These are phyloP conservation scores for Cryptomyrus ogoouensis DNA, from an alignment of 2,113 vertebrate genomes.

Conservation along the genomic window DNA sequence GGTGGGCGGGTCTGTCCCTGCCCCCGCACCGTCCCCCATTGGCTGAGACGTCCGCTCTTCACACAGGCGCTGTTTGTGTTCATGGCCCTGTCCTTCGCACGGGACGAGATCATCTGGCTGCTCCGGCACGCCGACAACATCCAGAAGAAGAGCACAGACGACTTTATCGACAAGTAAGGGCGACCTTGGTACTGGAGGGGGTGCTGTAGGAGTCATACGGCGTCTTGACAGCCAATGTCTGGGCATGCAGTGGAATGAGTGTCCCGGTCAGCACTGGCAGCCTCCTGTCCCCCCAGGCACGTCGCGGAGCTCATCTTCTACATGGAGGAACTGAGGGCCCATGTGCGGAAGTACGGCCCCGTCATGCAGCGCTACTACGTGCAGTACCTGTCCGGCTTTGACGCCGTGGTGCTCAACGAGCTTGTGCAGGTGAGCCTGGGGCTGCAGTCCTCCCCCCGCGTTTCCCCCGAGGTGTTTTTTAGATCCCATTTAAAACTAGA, in stretches of 20 bases:
- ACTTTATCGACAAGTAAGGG: conserved; percentile 94
- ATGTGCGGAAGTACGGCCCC: conserved; percentile 89
- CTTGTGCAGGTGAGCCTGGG: conserved; percentile 80
- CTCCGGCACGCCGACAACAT: conserved; percentile 97
- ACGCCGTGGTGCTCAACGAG: conserved; percentile 95
- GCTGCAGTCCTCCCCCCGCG: neutral
- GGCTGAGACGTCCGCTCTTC: neutral
- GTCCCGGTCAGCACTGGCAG: neutral
- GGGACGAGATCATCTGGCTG: conserved; percentile 98
- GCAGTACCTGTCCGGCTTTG: conserved; percentile 94
- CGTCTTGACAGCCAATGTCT: neutral
- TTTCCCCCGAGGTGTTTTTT: neutral
- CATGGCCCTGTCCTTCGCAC: conserved; percentile 96
- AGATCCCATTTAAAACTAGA: neutral
- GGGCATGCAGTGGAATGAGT: neutral
- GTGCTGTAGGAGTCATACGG: neutral
- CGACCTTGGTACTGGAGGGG: too few species aligned
- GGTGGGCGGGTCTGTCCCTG: neutral
- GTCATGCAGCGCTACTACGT: conserved; percentile 98
- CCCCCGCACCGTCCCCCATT: neutral
- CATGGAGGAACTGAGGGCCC: conserved; percentile 96
- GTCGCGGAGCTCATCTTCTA: conserved; percentile 97
- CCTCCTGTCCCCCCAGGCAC: conserved; percentile 62
- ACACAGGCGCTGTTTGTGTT: conserved; percentile 91
- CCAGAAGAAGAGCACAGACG: conserved; percentile 97